Conservation (phyloP, 1,140 invertebrate genomes). For the Oryctes rhinoceros region DNA sequence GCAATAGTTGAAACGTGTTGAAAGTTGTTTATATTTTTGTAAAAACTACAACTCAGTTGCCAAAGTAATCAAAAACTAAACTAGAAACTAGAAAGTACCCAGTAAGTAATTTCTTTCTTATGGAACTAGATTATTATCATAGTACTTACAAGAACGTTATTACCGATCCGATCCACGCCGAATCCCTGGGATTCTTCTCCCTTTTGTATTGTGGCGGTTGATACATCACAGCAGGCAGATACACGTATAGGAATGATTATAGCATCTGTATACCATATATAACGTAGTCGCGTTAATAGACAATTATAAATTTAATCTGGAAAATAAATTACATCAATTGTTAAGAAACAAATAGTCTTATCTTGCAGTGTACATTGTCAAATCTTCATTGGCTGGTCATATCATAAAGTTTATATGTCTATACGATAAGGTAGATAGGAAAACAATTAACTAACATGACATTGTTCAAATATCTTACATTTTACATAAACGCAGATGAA, state of each 20-base stretch:
- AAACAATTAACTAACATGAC: neutral
- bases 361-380: constrained; percentile 19
- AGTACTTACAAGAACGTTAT: constrained; percentile 40
- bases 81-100: no score
- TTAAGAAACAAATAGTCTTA: constrained; percentile 8
- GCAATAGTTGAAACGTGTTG: no score
- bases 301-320: constrained; percentile 26
- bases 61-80: no score
- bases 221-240: constrained; percentile 16
- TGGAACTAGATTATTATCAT: no score
- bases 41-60: no score
- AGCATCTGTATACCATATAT: constrained; percentile 7
- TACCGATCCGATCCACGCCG: constrained; percentile 25
- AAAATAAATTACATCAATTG: constrained; percentile 34
- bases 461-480: constrained; percentile 6
- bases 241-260: neutral
- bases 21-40: no score
- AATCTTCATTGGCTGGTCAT: neutral
- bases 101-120: no score
- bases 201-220: neutral
- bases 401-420: neutral
- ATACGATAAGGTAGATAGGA: constrained; percentile 9
- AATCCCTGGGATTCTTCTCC: constrained; percentile 32
- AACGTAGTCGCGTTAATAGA: constrained; percentile 8
- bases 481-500: neutral